Evolutionary conservation across 2,113 vertebrate genomes (phyloP), one percentile per base, ranked within the genome.

Genomic region (Chinchilla lanigera): DNA sequence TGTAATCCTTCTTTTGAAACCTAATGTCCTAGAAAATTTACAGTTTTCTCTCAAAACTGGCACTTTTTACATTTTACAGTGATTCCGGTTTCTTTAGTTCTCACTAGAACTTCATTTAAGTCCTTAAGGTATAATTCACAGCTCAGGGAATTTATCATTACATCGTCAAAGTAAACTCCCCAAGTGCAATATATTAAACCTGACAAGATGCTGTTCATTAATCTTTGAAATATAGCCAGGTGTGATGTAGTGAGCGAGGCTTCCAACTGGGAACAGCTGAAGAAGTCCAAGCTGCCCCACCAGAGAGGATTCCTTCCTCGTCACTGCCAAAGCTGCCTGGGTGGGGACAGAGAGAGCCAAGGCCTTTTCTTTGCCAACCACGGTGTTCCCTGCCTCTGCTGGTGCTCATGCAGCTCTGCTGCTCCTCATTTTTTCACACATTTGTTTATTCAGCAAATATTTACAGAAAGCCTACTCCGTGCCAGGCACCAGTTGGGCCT

Each of bases 1-100:
- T 98, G 98, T 98, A 99, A 99, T 99, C 98, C 98, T 98, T 98
- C 98, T 98, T 98, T 98, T 98, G 98, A 99, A 98, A 98, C 94
- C 98, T 98, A 98, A 98, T 98, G 98, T 99, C 98, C 98, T 98
- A 98, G 98, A 98, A 99, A 98, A 98, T 98, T 98, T 98, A 98
- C 98, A 98, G 98, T 98, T 98, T 98, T 98, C 97, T 98, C 98
- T 99, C 98, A 98, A 98, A 98, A 98, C 98, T 98, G 98, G 98
- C 98, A 98, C 97, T 90, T 97, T 97, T 97, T 97, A 91, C 89
- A 89, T 97, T 98, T 98, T 96, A 98, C 17, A 75, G 97, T 95
- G 56, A 96, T 98, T 98, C 96, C 97, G 97, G 97, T 98, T 98
- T 92, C 98, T 98, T 98, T 82, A 93, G 84, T 93, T 96, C 98